Base-by-base conservation (phyloP, 2,797 vertebrate species). In the Chloroceryle inda region DNA sequence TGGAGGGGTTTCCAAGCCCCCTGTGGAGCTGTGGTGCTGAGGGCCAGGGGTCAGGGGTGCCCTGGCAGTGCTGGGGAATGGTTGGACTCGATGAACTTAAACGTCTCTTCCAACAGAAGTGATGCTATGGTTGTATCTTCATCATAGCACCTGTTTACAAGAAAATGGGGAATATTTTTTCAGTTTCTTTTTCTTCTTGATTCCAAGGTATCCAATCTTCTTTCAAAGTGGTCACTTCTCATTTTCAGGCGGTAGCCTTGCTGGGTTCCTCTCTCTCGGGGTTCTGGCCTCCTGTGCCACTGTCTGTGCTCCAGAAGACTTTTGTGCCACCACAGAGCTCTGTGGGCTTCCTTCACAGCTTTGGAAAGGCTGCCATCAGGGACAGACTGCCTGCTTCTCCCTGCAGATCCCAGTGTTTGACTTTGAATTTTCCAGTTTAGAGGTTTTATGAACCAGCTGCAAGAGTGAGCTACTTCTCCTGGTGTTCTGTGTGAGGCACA, bases 151-250 rank as follows among this genome's bases (percentile, higher is more conserved):
- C 38, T 33, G 7, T 37, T 45, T 19, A 10, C n/a, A 24, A 56
- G 33, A 11, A 7, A 55, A 5, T n/a, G 6, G 62, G 37, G 31
- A 8, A 13, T 2, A 10, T 22, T 52, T 47, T 13, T 12, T 20
- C n/a, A 1, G 1, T 24, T 4, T 0, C 37, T 53, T 42, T 33
- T 35, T 37, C 31, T 23, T 4, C 40, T 38, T 2, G 10, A 5
- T 13, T 22, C 21, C 4, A 44, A 40, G 77, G 29, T 20, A 4
- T 22, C 49, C 53, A 15, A 0, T 2, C 26, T 45, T 33, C 45
- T 42, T 56, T 20, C 20, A 3, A 2, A 6, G 0, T 0, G 18
- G 31, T 23, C 1, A 1, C 14, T 5, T 26, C 3, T 1, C 2
- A 0, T 5, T 49, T 7, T 22, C 23, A 2, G 10, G 52, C 22